Conservation (phyloP, 2,888 invertebrate species). For the Tuta absoluta region DNA sequence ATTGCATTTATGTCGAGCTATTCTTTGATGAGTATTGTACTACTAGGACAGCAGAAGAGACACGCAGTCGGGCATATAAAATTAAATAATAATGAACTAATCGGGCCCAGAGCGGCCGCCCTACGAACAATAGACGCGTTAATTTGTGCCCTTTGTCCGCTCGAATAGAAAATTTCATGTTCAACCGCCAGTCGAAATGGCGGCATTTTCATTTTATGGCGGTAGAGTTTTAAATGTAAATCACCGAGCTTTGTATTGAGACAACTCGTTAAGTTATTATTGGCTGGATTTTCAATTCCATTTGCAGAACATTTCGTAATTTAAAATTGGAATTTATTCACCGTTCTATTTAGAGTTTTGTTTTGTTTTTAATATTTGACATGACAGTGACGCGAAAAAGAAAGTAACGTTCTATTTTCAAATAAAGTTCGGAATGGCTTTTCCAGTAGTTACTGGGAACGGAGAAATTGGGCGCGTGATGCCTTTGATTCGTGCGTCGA, state of each 20-base stretch:
- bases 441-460: conserved; percentile 60
- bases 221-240: conserved; percentile 69
- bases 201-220: conserved; percentile 68
- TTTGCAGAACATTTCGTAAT: conserved; percentile 20
- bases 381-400: conserved; percentile 36
- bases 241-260: conserved; percentile 66
- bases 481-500: conserved; percentile 71
- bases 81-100: conserved; percentile 77
- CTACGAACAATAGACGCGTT: conserved; percentile 70
- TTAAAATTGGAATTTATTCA: conserved; percentile 14
- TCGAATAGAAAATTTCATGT: conserved; percentile 78
- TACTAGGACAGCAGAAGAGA: conserved; percentile 39
- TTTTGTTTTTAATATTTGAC: conserved; percentile 16
- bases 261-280: conserved; percentile 49
- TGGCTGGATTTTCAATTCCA: conserved; percentile 40
- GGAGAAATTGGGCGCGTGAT: conserved; percentile 58
- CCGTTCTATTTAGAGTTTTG: conserved; percentile 11
- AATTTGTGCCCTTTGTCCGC: conserved; percentile 77
- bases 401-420: conserved; percentile 47
- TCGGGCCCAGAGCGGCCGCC: conserved; percentile 54
- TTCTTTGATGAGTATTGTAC: conserved; percentile 42
- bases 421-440: conserved; percentile 33
- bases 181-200: conserved; percentile 62
- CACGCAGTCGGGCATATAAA: conserved; percentile 61
- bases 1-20: conserved; percentile 11